Evolutionary conservation across 2,113 vertebrate species (phyloP).

Genomic region (Nycticebus coucang): DNA sequence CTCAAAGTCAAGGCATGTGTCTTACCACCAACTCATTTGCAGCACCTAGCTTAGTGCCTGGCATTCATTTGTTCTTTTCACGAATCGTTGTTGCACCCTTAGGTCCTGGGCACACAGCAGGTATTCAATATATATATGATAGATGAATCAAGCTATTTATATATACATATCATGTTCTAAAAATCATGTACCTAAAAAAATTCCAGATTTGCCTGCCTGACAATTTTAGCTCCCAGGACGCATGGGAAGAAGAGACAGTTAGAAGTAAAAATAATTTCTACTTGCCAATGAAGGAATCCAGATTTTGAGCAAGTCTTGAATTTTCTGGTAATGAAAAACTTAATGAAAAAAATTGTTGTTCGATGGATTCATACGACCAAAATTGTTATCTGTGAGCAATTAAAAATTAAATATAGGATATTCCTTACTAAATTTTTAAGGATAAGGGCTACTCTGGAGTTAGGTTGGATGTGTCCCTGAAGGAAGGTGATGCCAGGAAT

Average conservation of each 20-base stretch:
- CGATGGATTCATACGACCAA: background rate
- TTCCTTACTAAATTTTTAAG: background rate
- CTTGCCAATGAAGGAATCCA: constrained; percentile 23
- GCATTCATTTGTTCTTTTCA: background rate
- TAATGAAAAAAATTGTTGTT: background rate
- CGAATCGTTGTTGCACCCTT: background rate
- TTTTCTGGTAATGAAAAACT: constrained; percentile 8
- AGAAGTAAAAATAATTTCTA: constrained; percentile 11
- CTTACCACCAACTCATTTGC: background rate
- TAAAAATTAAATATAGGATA: background rate
- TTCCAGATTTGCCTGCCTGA: background rate
- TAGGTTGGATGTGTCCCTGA: background rate
- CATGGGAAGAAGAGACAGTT: constrained; percentile 17
- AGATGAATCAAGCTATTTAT: background rate
- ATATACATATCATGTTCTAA: background rate
- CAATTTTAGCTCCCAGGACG: background rate
- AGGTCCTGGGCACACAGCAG: background rate
- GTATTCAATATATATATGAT: background rate
- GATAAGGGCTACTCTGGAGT: background rate
- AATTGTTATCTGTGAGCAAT: background rate
- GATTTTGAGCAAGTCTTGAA: constrained; percentile 54
- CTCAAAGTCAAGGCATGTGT: background rate
- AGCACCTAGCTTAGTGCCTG: background rate
- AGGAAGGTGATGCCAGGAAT: background rate
- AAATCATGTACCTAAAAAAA: background rate